Conservation (phyloP, 2,888 invertebrate genomes). For the Xiphydria camelus region DNA sequence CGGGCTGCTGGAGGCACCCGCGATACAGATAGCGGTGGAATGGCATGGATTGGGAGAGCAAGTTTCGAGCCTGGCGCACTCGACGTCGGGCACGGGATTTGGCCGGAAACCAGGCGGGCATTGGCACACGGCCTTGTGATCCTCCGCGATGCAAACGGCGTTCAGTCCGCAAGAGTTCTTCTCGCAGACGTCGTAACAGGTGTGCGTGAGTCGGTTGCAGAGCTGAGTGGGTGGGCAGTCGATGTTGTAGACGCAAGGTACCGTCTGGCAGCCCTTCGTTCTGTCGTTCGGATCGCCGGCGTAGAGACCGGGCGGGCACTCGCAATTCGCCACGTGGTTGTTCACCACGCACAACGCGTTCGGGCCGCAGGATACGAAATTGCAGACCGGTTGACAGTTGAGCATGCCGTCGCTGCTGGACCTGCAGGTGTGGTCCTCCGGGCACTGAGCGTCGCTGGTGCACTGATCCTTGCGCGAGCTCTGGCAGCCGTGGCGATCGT, state of each 20-base stretch:
- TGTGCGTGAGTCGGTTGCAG: slow-evolving; percentile 81
- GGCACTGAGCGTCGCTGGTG: slow-evolving; percentile 77
- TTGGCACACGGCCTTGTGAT: slow-evolving; percentile 80
- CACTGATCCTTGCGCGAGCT: slow-evolving; percentile 75
- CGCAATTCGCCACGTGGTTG: slow-evolving; percentile 87
- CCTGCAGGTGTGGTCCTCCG: slow-evolving; percentile 80
- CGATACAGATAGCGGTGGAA: slow-evolving; percentile 76
- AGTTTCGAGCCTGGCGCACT: slow-evolving; percentile 72
- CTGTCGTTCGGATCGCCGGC: slow-evolving; percentile 84
- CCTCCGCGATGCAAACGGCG: slow-evolving; percentile 85
- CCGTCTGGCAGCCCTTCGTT: slow-evolving; percentile 73
- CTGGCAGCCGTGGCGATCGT: slow-evolving; percentile 85
- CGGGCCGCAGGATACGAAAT: slow-evolving; percentile 77
- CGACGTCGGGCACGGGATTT: slow-evolving; percentile 82
- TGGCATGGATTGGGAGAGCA: slow-evolving; percentile 84
- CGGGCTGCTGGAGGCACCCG: slow-evolving; percentile 67
- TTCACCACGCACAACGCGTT: slow-evolving; percentile 86
- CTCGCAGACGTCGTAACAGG: slow-evolving; percentile 79
- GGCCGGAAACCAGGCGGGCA: slow-evolving; percentile 83
- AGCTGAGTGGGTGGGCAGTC: slow-evolving; percentile 80
- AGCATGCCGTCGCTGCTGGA: slow-evolving; percentile 63
- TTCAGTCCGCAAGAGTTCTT: slow-evolving; percentile 83
- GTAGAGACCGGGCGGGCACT: slow-evolving; percentile 85
- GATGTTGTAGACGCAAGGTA: slow-evolving; percentile 84
- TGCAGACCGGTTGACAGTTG: slow-evolving; percentile 79